These are phyloP conservation scores for Helicolenus hilgendorfi DNA, from an alignment of 2,797 vertebrate species.

Conservation along the genomic window DNA sequence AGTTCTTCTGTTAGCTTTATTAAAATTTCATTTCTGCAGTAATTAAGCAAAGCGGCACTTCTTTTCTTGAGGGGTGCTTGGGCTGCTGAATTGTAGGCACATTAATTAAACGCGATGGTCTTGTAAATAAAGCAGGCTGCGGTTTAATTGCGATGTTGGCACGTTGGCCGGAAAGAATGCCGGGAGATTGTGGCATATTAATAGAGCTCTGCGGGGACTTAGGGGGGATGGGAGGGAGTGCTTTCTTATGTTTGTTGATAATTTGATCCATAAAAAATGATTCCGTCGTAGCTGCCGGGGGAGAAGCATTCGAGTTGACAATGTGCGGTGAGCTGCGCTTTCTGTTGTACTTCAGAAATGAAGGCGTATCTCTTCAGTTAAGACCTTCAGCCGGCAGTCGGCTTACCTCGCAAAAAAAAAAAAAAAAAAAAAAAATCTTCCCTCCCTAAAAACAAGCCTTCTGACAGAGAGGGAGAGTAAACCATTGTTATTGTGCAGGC, in stretches of 20 bases:
- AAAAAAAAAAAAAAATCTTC: constrained; percentile 19
- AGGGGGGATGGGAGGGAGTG: constrained; percentile 9
- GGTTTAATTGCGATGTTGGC: constrained; percentile 77
- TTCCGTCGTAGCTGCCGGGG: constrained; percentile 4
- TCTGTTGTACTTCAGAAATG: constrained; percentile 10
- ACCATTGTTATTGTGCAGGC: constrained; percentile 62
- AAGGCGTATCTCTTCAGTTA: constrained; percentile 26
- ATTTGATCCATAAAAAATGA: constrained; percentile 65
- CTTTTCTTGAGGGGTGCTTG: constrained; percentile 80
- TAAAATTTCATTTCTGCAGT: constrained; percentile 86
- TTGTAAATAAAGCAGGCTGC: constrained; percentile 84
- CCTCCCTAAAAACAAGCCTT: constrained; percentile 44
- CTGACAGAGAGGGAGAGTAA: constrained; percentile 55
- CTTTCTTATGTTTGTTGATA: constrained; percentile 68
- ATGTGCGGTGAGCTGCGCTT: constrained; percentile 10
- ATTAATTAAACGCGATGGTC: constrained; percentile 85
- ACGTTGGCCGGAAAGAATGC: constrained; percentile 70
- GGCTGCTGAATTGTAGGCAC: constrained; percentile 74
- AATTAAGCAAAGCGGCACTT: constrained; percentile 85
- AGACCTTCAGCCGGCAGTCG: constrained; percentile 25
- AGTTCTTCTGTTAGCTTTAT: constrained; percentile 85
- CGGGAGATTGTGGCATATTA: constrained; percentile 65
- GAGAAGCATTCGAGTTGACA: constrained; percentile 31
- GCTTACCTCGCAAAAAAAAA: constrained; percentile 15
- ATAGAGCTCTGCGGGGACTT: constrained; percentile 35